Conservation (phyloP, 2,113 vertebrate species). For the Syngnathus floridae region DNA sequence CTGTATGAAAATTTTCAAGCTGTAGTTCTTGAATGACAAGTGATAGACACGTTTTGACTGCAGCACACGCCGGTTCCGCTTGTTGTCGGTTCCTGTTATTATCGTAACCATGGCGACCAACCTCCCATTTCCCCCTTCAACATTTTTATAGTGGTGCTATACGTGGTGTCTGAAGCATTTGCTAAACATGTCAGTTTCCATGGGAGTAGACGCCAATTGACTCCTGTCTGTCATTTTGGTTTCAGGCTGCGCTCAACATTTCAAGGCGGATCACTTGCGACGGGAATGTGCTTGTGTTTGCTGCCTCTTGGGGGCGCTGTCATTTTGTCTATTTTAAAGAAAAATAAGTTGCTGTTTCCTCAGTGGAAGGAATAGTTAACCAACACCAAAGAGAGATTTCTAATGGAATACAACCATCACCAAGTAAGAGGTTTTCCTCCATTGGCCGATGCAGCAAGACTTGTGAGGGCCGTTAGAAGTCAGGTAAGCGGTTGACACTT, state of each 20-base stretch:
- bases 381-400: too few relatives aligned
- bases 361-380: too few relatives aligned
- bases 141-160: not conserved
- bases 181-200: conserved; percentile 1
- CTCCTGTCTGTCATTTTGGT: conserved; percentile 4
- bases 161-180: not conserved
- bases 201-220: not conserved
- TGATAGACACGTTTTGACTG: not conserved
- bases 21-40: not conserved
- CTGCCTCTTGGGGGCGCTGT: not conserved
- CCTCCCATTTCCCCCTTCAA: not conserved
- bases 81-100: conserved; percentile 1
- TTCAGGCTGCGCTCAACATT: not conserved
- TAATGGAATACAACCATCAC: too few relatives aligned
- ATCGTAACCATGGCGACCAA: not conserved
- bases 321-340: not conserved
- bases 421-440: too few relatives aligned
- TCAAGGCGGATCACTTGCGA: not conserved
- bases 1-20: not conserved
- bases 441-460: too few relatives aligned
- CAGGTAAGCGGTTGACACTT: too few relatives aligned
- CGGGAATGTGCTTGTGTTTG: not conserved
- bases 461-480: too few relatives aligned
- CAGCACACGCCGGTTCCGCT: not conserved
- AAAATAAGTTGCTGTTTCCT: too few relatives aligned